Conservation (phyloP, 2,113 vertebrate genomes). For the Pedetes capensis region DNA sequence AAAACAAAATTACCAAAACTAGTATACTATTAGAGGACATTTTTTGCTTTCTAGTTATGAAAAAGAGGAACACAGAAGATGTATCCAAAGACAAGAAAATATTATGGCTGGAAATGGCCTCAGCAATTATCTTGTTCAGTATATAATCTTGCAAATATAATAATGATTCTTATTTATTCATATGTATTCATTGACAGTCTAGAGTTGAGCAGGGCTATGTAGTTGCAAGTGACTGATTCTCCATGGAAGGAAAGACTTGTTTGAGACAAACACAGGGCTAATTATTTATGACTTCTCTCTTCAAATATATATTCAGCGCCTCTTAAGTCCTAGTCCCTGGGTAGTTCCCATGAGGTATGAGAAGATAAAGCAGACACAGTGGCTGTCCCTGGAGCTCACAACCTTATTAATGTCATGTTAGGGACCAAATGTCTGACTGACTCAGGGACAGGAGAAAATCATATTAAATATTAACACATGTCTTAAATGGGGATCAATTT, state of each 20-base stretch:
- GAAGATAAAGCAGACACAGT: not conserved
- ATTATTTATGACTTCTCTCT: slow-evolving; percentile 52
- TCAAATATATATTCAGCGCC: not conserved
- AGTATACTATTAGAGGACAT: not conserved
- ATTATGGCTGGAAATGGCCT: not conserved
- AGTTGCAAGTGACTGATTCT: not conserved
- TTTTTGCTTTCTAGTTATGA: not conserved
- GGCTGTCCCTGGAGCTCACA: not conserved
- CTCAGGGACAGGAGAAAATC: slow-evolving; percentile 39
- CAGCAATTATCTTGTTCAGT: not conserved
- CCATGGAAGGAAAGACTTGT: slow-evolving; percentile 21
- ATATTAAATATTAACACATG: slow-evolving; percentile 46
- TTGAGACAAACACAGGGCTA: not conserved
- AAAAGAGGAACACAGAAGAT: not conserved
- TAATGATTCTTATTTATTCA: not conserved
- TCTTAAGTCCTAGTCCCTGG: not conserved
- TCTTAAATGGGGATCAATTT: slow-evolving; percentile 43
- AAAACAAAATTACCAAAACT: not conserved
- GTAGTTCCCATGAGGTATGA: not conserved
- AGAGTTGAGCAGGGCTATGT: not conserved
- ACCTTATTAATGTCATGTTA: slow-evolving; percentile 55
- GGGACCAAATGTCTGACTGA: slow-evolving; percentile 55
- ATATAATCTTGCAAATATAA: not conserved
- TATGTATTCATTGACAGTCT: not conserved
- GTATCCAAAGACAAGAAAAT: not conserved